Conservation (phyloP, 2,113 vertebrate genomes). For the Syrrhaptes paradoxus region DNA sequence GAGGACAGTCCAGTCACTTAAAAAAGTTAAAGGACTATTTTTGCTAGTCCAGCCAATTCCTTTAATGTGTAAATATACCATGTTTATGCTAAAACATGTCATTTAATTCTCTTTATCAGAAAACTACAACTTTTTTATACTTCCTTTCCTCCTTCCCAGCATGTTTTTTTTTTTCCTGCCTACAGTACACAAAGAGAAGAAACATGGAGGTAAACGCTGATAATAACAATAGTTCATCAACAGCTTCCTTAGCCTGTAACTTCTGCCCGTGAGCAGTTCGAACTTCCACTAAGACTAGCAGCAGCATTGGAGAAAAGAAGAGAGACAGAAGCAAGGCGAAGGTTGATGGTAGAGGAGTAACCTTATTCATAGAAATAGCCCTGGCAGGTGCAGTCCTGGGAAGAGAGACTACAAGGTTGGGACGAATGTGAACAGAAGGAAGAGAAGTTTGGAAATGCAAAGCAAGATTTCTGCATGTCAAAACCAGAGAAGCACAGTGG, state of each 20-base stretch:
- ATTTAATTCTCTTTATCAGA: background rate
- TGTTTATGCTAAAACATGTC: background rate
- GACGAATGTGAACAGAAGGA: background rate
- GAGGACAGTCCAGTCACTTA: background rate
- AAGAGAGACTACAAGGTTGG: background rate
- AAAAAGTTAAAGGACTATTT: background rate
- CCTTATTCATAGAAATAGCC: background rate
- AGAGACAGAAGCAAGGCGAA: background rate
- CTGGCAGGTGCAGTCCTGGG: background rate
- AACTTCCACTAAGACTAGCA: background rate
- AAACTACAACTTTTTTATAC: background rate
- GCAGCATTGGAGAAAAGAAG: background rate
- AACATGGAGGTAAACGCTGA: background rate
- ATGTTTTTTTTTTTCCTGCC: background rate
- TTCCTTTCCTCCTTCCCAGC: background rate
- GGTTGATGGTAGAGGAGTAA: background rate
- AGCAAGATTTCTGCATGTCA: background rate
- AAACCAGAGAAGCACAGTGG: background rate
- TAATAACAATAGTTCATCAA: background rate
- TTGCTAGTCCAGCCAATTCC: background rate
- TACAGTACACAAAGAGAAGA: background rate
- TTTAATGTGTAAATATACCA: background rate
- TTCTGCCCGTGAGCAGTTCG: background rate
- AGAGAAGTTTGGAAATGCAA: background rate
- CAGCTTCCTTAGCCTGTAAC: background rate